Evolutionary conservation across 2,113 vertebrate genomes (phyloP), one percentile per base, ranked within the genome.

Genomic region (Numenius arquata): DNA sequence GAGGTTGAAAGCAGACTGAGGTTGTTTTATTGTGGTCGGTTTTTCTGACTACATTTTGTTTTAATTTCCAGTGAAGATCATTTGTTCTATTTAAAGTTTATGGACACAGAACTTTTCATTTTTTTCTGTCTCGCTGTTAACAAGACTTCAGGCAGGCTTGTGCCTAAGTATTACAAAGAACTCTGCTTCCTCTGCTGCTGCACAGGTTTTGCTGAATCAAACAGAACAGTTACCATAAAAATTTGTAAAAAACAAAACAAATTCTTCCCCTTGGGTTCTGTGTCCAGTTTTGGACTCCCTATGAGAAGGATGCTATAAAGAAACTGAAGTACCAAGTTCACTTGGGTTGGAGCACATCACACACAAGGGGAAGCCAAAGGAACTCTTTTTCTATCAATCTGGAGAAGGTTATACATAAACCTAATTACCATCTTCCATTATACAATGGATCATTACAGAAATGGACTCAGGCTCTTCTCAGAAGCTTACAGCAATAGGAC

Each of bases 21-120:
- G 90, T 70, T 83, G 18, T 55, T 96, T 82, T 96, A 76, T 94
- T 97, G 94, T 96, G 94, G 90, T 76, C 70, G 55, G 6, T 4
- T 89, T 94, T 95, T 94, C 78, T 93, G 89, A 79, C 89, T 88
- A 62, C 87, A 95, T 88, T 96, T 87, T 95, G 81, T 55, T 96
- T 93, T 76, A 91, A 96, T 96, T 95, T 96, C 66, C 80, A 92
- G 43, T 47, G 88, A 93, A 88, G 70, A 91, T n/a, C 19, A 76
- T 82, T 91, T 80, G 50, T 82, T 96, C 89, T 91, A 73, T 95
- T 94, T 95, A 88, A 89, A 91, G 67, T 75, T 83, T 85, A 85
- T 5, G 34, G 56, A 80, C 67, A 62, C 32, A 85, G 36, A 90
- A 77, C 38, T 93, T 91, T 59, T 82, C 32, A 76, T 90, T 80